Evolutionary conservation across 1,140 invertebrate genomes (phyloP).

Genomic region (Diachasmimorpha longicaudata): DNA sequence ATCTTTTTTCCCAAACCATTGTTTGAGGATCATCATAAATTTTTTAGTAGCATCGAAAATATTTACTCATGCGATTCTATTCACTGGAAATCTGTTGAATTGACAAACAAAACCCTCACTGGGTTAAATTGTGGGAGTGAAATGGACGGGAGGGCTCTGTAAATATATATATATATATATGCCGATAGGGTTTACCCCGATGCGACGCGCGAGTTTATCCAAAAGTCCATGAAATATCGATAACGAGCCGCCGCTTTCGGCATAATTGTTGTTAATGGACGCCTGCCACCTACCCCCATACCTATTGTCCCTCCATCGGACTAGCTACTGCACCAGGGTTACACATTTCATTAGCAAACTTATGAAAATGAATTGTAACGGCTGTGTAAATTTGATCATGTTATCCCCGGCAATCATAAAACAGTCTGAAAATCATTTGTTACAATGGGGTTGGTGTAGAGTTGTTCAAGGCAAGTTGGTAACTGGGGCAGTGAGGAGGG

Average conservation of each 20-base stretch:
- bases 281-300: not conserved
- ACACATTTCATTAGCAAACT: constrained; percentile 23
- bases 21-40: not conserved
- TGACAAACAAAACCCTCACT: constrained; percentile 1
- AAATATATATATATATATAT: constrained; percentile 19
- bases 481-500: not conserved
- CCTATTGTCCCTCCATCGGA: not conserved
- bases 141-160: not conserved
- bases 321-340: not conserved
- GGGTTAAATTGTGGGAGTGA: not conserved
- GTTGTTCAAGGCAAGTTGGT: not conserved
- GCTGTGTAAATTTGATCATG: constrained; percentile 16
- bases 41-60: not conserved
- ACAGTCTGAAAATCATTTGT: not conserved
- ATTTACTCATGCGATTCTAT: constrained; percentile 1
- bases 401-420: not conserved
- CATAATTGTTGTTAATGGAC: constrained; percentile 26
- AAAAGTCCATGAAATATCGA: constrained; percentile 27
- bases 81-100: not conserved
- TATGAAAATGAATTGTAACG: constrained; percentile 27
- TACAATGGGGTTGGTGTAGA: not conserved
- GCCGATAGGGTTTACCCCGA: not conserved
- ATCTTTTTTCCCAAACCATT: not conserved
- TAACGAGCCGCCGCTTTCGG: constrained; percentile 20
- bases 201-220: constrained; percentile 7